phyloP scores from a whole-genome alignment of 2,797 vertebrate species.

The Alectoris magna region DNA sequence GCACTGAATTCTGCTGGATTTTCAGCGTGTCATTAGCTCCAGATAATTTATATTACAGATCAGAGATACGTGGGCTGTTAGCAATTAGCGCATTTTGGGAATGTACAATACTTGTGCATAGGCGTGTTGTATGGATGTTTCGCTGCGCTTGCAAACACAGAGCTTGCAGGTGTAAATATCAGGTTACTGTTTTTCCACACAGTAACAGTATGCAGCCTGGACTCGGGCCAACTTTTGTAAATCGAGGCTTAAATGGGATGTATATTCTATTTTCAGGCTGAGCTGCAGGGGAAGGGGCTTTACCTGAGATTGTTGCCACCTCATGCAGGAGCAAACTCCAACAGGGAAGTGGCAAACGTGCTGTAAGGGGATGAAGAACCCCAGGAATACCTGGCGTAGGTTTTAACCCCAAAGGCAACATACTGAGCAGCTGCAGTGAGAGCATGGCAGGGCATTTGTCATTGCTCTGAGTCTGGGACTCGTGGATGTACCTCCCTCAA shows the following conservation, averaged over 20 bases:
- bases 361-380: not conserved
- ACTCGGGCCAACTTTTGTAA: not conserved
- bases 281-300: not conserved
- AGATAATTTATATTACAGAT: not conserved
- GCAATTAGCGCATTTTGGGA: not conserved
- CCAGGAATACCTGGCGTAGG: not conserved
- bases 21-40: not conserved
- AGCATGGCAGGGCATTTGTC: accelerated
- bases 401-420: not conserved
- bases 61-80: not conserved
- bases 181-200: conserved; percentile 6
- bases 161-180: not conserved
- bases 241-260: not conserved
- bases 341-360: not conserved
- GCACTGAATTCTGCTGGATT: not conserved
- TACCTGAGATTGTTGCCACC: not conserved
- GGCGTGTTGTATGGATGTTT: not conserved
- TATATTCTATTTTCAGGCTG: not conserved
- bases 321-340: not conserved
- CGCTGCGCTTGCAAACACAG: accelerated
- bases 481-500: not conserved
- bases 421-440: not conserved
- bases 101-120: accelerated
- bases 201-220: conserved; percentile 18
- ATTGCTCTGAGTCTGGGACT: accelerated